Evolutionary conservation across 2,113 vertebrate species (phyloP).

Genomic region (Trematomus loennbergii): DNA sequence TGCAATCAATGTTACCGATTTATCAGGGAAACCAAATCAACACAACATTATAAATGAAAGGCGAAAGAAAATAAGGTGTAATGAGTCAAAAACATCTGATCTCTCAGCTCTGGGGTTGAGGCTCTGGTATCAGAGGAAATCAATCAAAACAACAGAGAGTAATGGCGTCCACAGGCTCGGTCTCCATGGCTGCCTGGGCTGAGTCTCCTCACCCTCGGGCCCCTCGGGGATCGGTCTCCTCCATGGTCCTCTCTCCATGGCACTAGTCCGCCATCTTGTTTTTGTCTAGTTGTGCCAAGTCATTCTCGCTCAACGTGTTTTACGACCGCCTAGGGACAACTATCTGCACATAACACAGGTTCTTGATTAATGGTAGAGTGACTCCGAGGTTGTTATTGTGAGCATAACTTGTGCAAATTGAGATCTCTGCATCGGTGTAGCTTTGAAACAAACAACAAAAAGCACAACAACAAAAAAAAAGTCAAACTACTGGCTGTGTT

Average conservation of each 20-base stretch:
- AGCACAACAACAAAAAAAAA: constrained; percentile 78
- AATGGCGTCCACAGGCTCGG: constrained; percentile 45
- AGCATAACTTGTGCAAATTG: constrained; percentile 51
- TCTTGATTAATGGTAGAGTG: constrained; percentile 35
- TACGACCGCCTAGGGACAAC: constrained; percentile 35
- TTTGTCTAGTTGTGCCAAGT: constrained; percentile 72
- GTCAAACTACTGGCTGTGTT: constrained; percentile 72
- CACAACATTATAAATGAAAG: too few species aligned
- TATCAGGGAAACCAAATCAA: background rate
- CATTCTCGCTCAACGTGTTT: constrained; percentile 55
- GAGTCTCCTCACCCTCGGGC: constrained; percentile 53
- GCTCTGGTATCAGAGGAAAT: constrained; percentile 44
- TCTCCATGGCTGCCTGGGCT: constrained; percentile 68
- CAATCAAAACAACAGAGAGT: constrained; percentile 61
- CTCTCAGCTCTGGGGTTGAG: constrained; percentile 11
- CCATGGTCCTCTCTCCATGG: constrained; percentile 68
- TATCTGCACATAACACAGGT: constrained; percentile 48
- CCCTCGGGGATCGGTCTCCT: constrained; percentile 69
- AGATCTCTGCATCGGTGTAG: constrained; percentile 56
- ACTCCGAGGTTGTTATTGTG: constrained; percentile 44
- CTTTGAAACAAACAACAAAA: constrained; percentile 72
- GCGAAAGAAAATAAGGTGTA: background rate
- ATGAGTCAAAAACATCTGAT: background rate
- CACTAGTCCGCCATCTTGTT: constrained; percentile 74
- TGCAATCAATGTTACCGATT: background rate